These are phyloP conservation scores for Ichneumoninae sp. DNA, from an alignment of 2,888 invertebrate species.

Conservation along the genomic window DNA sequence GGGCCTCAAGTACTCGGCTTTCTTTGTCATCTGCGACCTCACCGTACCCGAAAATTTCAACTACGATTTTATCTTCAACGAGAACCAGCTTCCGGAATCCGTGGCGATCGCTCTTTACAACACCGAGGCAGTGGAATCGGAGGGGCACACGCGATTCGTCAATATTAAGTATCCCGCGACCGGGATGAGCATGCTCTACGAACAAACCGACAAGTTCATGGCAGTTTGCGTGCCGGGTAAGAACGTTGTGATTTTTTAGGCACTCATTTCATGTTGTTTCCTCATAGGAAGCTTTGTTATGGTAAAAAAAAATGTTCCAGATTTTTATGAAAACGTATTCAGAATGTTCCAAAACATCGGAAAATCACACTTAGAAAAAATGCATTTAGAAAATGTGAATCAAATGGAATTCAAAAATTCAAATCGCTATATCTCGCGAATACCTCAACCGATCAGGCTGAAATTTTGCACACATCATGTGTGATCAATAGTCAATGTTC, in stretches of 20 bases:
- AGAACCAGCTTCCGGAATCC: constrained; percentile 62
- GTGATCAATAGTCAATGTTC: too few relatives aligned
- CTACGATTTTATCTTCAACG: constrained; percentile 37
- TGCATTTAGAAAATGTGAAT: too few relatives aligned
- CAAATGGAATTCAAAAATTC: too few relatives aligned
- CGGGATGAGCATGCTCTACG: constrained; percentile 51
- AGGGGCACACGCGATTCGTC: constrained; percentile 48
- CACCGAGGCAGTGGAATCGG: neutral
- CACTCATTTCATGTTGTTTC: too few relatives aligned
- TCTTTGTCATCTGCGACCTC: constrained; percentile 83
- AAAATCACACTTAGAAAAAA: too few relatives aligned
- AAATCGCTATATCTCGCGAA: too few relatives aligned
- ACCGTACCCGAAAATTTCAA: constrained; percentile 63
- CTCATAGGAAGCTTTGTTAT: too few relatives aligned
- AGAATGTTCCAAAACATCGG: too few relatives aligned
- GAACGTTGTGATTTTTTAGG: neutral
- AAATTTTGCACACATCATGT: too few relatives aligned
- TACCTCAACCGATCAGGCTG: too few relatives aligned
- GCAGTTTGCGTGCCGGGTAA: constrained; percentile 71
- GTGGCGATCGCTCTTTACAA: constrained; percentile 54
- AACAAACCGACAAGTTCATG: constrained; percentile 58
- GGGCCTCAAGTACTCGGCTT: constrained; percentile 84
- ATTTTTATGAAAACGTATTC: too few relatives aligned
- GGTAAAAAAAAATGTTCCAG: too few relatives aligned
- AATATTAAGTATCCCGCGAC: constrained; percentile 66